Base-by-base conservation (phyloP, 1,140 invertebrate species). In the Agrilus planipennis region DNA sequence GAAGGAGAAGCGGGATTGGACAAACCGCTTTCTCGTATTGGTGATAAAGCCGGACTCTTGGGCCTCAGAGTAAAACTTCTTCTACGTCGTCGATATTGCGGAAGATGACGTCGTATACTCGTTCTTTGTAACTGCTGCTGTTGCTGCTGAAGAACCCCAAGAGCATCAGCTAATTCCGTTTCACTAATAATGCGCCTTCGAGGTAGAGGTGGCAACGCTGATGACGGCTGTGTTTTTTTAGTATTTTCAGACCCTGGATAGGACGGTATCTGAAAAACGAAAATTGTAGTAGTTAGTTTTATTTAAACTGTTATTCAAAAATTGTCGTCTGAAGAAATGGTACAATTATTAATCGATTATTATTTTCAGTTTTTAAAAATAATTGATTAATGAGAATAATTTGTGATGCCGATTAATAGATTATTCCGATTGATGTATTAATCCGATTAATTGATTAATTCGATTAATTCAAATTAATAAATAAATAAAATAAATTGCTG, bases 21-120 rank as follows among this genome's bases (percentile, higher is more conserved):
- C 2, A 80, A 62, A n/a, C 79, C 79, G 11, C 76, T 79, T 50
- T 82, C 78, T 25, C 75, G 71, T 20, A 81, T 82, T 7, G 80
- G 79, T 20, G 77, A 81, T 28, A 82, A 57, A 21, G 69, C 69
- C 42, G 63, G 72, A n/a, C 67, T 77, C 57, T 57, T 72, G 42
- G 49, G 72, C 51, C 57, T 50, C 27, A 56, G 60, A 7, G 51
- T 50, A 14, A 58, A 58, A 45, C 53, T 62, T 34, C 55, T 47
- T 20, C 55, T 47, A 36, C 58, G 42, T 23, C 60, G 49, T 6
- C 60, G 44, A 27, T 60, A 54, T 27, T 49, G 46, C 4, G 39
- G 41, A 18, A 49, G 27, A 4, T 51, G 44, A 27, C 51, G 41
- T 9, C 55, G 49, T 15, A 41, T 15, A 5, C 30, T 35, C 20